Evolutionary conservation across 2,888 invertebrate species (phyloP), one percentile per base, ranked within the genome.

Genomic region (Seira musarum): DNA sequence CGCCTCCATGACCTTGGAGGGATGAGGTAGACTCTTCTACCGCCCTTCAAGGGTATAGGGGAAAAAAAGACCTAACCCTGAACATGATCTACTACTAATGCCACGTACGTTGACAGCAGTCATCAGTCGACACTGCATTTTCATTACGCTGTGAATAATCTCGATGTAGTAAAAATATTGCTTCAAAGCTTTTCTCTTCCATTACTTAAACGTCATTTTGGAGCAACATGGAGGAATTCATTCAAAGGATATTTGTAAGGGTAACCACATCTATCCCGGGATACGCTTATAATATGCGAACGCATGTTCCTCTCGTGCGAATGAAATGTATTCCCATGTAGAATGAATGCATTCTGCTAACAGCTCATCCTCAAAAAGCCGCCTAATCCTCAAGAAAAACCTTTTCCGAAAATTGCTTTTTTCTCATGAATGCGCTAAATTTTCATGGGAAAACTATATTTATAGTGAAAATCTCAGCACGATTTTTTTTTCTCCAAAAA

Each of bases 381-480:
- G 75, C 81, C 82, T 85, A 81, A 82, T 81, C 81, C 82, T 82
- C 68, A 76, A 67, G 79, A 78, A 76, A 85, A 86, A 84, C 82
- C 85, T 86, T 84, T 86, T 86, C 82, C 81, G 82, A 80, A 86
- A 86, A 86, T 86, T 86, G 85, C 84, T 85, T 86, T 85, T 85
- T 82, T 83, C 80, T 80, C 80, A 82, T 84, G 82, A 84, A 84
- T 84, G 84, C 80, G 84, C 81, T 86, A 83, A 86, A 86, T 86
- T 86, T 86, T 85, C 86, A 86, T 86, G 84, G 82, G 81, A 74
- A 67, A 57, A 72, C 30, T 72, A 67, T 68, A 70, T 65, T 64
- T 69, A 70, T 77, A 63, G 24, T 21, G 22, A 57, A 57, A 57
- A 57, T 57, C 57, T 57, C 57, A n/a, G 57, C 17, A n/a, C 6